Conservation (phyloP, 2,113 vertebrate genomes). For the Megaleporinus macrocephalus region DNA sequence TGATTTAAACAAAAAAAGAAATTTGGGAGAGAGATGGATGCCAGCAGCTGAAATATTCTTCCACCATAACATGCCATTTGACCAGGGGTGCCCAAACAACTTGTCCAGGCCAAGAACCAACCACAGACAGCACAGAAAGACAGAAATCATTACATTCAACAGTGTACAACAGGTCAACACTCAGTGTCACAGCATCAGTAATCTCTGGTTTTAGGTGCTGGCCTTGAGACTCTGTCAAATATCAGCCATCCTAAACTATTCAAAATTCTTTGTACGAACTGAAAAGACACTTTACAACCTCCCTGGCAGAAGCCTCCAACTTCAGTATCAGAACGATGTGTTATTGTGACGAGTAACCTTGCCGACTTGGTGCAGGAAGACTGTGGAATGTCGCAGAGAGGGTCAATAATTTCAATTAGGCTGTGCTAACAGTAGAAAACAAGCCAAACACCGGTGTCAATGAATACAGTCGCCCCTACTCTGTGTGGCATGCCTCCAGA, state of each 20-base stretch:
- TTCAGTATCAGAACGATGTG: constrained; percentile 24
- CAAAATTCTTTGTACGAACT: constrained; percentile 20
- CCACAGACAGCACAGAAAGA: not conserved
- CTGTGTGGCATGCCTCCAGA: constrained; percentile 30
- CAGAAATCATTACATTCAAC: not conserved
- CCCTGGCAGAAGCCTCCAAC: constrained; percentile 3
- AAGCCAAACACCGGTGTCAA: constrained; percentile 49
- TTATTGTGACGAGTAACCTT: constrained; percentile 48
- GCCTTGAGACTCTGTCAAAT: constrained; percentile 29
- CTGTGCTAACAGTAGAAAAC: constrained; percentile 50
- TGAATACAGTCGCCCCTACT: constrained; percentile 33
- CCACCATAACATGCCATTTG: too few relatives aligned
- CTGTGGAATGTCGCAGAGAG: constrained; percentile 42
- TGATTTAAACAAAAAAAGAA: too few relatives aligned
- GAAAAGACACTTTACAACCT: not conserved
- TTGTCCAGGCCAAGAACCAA: too few relatives aligned
- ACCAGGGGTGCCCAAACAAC: too few relatives aligned
- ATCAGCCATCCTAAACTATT: constrained; percentile 13
- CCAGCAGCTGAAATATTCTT: too few relatives aligned
- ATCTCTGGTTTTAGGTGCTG: not conserved
- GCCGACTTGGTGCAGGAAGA: constrained; percentile 25
- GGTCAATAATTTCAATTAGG: constrained; percentile 53
- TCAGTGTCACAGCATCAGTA: not conserved
- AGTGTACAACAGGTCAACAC: not conserved
- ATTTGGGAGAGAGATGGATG: too few relatives aligned